phyloP scores from a whole-genome alignment of 2,888 invertebrate genomes.

The Hirtodrosophila cameraria region DNA sequence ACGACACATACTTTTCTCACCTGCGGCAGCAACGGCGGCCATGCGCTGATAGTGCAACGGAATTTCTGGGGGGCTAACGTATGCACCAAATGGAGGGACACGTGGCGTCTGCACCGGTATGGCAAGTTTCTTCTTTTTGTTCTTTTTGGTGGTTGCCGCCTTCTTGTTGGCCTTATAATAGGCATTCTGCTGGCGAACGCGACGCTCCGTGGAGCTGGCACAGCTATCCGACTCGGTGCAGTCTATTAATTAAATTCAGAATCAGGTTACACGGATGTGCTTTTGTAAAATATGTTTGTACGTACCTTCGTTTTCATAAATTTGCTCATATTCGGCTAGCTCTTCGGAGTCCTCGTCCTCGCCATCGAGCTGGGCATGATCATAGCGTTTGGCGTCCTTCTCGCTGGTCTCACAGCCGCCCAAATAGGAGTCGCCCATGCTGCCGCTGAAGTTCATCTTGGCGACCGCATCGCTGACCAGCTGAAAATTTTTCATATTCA shows the following conservation, averaged over 20 bases:
- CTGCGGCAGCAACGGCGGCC: constrained; percentile 66
- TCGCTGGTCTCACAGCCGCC: constrained; percentile 71
- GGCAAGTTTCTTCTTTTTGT: constrained; percentile 89
- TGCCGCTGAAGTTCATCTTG: constrained; percentile 87
- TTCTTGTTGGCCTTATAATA: constrained; percentile 88
- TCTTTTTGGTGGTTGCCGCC: constrained; percentile 89
- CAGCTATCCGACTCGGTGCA: constrained; percentile 97
- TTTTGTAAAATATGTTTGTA: background rate
- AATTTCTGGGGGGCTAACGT: constrained; percentile 88
- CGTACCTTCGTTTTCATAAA: constrained; percentile 86
- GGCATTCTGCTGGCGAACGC: constrained; percentile 87
- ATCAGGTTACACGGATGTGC: background rate
- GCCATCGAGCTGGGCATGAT: constrained; percentile 90
- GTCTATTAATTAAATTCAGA: constrained; percentile 51
- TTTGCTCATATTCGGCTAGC: constrained; percentile 90
- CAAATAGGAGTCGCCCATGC: constrained; percentile 80
- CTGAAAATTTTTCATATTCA: constrained; percentile 94
- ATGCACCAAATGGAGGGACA: constrained; percentile 89
- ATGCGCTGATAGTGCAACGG: constrained; percentile 86
- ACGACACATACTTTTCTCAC: constrained; percentile 83
- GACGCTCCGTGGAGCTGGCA: constrained; percentile 85
- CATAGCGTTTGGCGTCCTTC: constrained; percentile 83
- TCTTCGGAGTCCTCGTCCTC: constrained; percentile 89
- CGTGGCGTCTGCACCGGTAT: constrained; percentile 94
- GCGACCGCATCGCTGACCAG: constrained; percentile 94